A percentile compares a stretch with the other conserved stretches of the same genome.
phyloP scores from a whole-genome alignment of 2,113 vertebrate genomes.

The Albula goreensis region DNA sequence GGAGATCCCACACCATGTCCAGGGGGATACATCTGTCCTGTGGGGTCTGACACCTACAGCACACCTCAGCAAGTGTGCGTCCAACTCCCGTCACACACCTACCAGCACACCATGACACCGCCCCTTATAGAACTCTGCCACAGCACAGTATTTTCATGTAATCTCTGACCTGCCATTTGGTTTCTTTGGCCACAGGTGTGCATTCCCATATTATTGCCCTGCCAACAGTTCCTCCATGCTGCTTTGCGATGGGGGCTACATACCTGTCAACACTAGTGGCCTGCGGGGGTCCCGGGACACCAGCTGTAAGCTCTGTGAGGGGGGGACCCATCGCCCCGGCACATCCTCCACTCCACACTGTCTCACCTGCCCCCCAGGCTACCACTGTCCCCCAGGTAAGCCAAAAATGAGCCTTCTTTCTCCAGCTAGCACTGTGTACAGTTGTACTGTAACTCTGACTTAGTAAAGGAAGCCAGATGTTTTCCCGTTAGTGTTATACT shows the following conservation, averaged over 20 bases:
- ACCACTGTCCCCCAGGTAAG: constrained; percentile 79
- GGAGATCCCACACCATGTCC: constrained; percentile 76
- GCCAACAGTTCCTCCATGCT: constrained; percentile 69
- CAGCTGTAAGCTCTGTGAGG: constrained; percentile 75
- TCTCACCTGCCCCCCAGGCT: constrained; percentile 81
- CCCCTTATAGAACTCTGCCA: background rate
- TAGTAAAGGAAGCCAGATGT: background rate
- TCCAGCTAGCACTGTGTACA: too few species aligned
- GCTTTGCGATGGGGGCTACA: constrained; percentile 75
- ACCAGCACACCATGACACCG: background rate
- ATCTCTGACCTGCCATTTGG: background rate
- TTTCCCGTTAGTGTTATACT: background rate
- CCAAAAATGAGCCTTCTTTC: background rate
- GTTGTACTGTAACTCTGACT: background rate
- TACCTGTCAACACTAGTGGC: constrained; percentile 73
- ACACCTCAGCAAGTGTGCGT: constrained; percentile 78
- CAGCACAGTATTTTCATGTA: background rate
- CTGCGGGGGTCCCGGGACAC: constrained; percentile 73
- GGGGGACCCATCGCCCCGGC: constrained; percentile 72
- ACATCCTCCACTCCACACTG: constrained; percentile 62
- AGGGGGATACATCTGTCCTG: constrained; percentile 80
- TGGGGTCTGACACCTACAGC: constrained; percentile 75
- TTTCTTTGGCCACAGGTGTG: constrained; percentile 70
- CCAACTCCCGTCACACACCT: background rate
- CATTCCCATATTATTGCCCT: constrained; percentile 84